These are phyloP conservation scores for Xylophagus ater DNA, from an alignment of 2,888 invertebrate species.

Conservation along the genomic window DNA sequence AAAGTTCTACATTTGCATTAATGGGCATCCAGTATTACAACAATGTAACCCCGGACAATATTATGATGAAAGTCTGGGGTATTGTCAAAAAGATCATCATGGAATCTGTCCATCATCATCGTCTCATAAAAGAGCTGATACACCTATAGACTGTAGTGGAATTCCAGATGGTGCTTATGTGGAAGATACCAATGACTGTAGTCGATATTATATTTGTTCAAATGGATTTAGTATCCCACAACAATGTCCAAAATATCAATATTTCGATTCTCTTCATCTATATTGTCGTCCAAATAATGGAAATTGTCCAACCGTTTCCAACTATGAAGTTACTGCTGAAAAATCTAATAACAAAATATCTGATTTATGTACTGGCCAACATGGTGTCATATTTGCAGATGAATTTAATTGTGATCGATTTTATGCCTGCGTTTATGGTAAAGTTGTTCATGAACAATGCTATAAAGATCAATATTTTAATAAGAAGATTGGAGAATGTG, in stretches of 20 bases:
- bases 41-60: background rate
- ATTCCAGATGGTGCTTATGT: conserved; percentile 9
- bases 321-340: too few species aligned
- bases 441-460: conserved; percentile 8
- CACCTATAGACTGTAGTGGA: background rate
- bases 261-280: conserved; percentile 6
- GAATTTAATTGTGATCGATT: conserved; percentile 11
- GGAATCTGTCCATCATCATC: too few species aligned
- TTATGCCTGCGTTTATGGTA: conserved; percentile 11
- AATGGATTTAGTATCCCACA: conserved; percentile 8
- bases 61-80: too few species aligned
- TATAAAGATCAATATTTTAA: conserved; percentile 11
- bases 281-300: conserved; percentile 8
- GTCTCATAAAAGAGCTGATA: too few species aligned
- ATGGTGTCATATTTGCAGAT: conserved; percentile 11
- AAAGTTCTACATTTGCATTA: background rate
- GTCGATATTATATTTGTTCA: conserved; percentile 11
- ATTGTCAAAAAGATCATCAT: too few species aligned
- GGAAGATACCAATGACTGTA: conserved; percentile 5
- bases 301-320: conserved; percentile 1
- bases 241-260: conserved; percentile 10
- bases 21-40: background rate
- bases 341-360: conserved; percentile 1
- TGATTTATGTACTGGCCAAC: conserved; percentile 7
- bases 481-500: conserved; percentile 5